phyloP scores from a whole-genome alignment of 1,140 invertebrate genomes.

The Rhagoletis zephyria region DNA sequence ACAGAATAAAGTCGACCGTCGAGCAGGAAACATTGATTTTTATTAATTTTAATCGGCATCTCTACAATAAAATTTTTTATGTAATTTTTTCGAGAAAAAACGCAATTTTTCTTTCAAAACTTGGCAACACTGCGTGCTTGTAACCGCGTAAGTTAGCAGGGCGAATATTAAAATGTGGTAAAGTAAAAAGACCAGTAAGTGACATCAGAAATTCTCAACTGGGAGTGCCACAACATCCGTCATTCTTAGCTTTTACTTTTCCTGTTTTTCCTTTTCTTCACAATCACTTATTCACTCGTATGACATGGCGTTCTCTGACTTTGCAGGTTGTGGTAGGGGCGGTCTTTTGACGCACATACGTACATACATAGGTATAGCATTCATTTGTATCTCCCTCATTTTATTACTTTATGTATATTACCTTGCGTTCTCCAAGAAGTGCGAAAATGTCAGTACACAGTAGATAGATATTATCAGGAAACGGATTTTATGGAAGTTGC shows the following conservation, averaged over 20 bases:
- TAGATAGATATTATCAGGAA: neutral
- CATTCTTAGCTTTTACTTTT: slow-evolving; percentile 30
- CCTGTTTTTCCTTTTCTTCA: neutral
- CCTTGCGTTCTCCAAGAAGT: neutral
- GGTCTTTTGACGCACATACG: neutral
- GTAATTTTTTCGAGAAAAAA: no score
- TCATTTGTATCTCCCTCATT: neutral
- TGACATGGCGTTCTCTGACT: neutral
- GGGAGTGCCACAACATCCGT: slow-evolving; percentile 31
- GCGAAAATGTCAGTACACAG: neutral
- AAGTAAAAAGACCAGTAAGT: slow-evolving; percentile 46
- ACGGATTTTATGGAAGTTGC: no score
- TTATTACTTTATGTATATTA: neutral
- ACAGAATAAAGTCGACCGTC: no score
- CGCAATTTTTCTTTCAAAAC: no score
- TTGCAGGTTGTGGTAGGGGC: neutral
- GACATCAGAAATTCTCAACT: slow-evolving; percentile 26
- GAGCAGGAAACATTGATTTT: no score
- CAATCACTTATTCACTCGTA: neutral
- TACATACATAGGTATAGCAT: neutral
- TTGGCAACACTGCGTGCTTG: neutral
- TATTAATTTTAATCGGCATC: no score
- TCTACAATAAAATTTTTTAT: no score
- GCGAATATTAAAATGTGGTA: slow-evolving; percentile 13
- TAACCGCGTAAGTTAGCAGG: neutral